These are phyloP conservation scores for Tiliacea aurago DNA, from an alignment of 2,888 invertebrate genomes.

Conservation along the genomic window DNA sequence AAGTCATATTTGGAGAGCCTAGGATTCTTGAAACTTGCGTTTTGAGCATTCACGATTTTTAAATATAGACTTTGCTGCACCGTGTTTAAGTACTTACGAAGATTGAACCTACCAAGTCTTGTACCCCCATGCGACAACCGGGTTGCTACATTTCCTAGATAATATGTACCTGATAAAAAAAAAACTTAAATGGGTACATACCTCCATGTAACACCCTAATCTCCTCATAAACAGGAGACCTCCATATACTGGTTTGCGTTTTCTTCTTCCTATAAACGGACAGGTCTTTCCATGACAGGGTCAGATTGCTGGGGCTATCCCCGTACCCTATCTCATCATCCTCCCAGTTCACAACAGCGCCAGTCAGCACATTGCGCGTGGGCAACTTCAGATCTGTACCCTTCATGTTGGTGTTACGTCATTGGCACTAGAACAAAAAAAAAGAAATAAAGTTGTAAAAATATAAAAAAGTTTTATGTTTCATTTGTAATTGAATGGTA, in stretches of 20 bases:
- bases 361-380: constrained; percentile 86
- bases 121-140: not conserved
- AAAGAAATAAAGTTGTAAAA: constrained; percentile 4
- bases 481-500: not conserved
- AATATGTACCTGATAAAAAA: not conserved
- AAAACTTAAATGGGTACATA: constrained; percentile 65
- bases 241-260: constrained; percentile 87
- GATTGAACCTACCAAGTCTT: not conserved
- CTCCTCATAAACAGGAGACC: constrained; percentile 86
- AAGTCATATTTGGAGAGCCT: not conserved
- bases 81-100: not conserved
- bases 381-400: constrained; percentile 78
- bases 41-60: not conserved
- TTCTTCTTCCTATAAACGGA: constrained; percentile 88
- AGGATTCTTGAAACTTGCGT: not conserved
- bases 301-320: constrained; percentile 83
- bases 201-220: constrained; percentile 90
- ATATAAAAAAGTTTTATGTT: not conserved
- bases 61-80: not conserved
- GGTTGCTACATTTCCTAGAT: not conserved
- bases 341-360: constrained; percentile 86
- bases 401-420: constrained; percentile 81
- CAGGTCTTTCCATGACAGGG: constrained; percentile 89
- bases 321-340: constrained; percentile 82
- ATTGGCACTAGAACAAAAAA: constrained; percentile 75